Conservation (phyloP, 2,797 vertebrate species). For the Molothrus aeneus region DNA sequence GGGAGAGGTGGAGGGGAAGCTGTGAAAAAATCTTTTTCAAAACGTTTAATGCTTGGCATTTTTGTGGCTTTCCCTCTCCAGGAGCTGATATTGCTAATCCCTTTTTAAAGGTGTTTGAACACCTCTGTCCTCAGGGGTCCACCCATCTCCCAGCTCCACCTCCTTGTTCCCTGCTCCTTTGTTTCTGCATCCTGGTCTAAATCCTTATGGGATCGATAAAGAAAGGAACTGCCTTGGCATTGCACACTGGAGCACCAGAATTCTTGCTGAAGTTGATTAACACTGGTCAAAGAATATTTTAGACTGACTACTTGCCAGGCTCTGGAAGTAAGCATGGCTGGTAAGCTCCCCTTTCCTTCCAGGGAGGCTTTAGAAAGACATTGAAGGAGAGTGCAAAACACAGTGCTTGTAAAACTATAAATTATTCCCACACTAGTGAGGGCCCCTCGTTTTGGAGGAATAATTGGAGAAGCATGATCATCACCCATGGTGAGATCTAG, state of each 20-base stretch:
- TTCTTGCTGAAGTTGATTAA: background rate
- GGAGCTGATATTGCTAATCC: slow-evolving; percentile 42
- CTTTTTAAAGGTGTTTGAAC: slow-evolving; percentile 51
- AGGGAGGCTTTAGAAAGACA: background rate
- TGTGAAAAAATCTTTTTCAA: slow-evolving; percentile 31
- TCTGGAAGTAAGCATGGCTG: background rate
- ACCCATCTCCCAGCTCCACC: slow-evolving; percentile 13
- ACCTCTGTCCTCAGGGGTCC: slow-evolving; percentile 16
- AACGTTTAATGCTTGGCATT: slow-evolving; percentile 10
- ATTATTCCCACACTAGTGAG: background rate
- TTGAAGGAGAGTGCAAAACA: background rate
- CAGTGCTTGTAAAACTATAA: background rate
- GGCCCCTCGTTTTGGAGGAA: background rate
- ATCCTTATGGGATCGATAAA: slow-evolving; percentile 35
- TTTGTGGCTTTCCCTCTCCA: slow-evolving; percentile 29
- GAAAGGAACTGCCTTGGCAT: slow-evolving; percentile 16
- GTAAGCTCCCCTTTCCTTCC: background rate
- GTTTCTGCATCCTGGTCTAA: slow-evolving; percentile 38
- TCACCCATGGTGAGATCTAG: background rate
- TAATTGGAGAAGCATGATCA: background rate
- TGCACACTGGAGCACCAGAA: background rate
- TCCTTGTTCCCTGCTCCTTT: slow-evolving; percentile 43
- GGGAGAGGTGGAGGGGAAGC: background rate
- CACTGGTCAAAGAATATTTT: background rate
- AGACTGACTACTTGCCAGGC: background rate